Evolutionary conservation across 2,113 vertebrate genomes (phyloP), one percentile per base, ranked within the genome.

Genomic region (Pardalotus punctatus): DNA sequence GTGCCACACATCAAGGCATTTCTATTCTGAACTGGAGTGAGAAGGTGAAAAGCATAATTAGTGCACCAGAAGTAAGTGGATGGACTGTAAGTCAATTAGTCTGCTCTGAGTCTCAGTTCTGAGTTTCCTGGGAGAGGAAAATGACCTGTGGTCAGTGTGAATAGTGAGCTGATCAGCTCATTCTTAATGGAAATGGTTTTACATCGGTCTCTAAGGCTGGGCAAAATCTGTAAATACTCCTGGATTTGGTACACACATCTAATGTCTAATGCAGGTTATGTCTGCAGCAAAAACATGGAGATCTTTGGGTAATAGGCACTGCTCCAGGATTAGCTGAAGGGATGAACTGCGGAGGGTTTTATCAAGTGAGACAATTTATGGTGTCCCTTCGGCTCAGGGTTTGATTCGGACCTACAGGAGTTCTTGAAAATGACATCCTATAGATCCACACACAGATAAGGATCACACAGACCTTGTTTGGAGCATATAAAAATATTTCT

Each of bases 1-100:
- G 86, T 58, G 82, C 54, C 86, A 67, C 88, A 67, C 76, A 57
- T 93, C 86, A 95, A 96, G 90, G 78, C 9, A 6, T 65, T 93
- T 96, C 94, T 67, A 38, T 82, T 93, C 94, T 24, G 66, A 57
- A 47, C 66, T 17, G 81, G 95, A 82, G 94, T 13, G 72, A 94
- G 95, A 89, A 95, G 94, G 96, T 86, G 84, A 96, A 96, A 96
- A 90, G 71, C 81, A 27, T 88, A 96, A 98, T 95, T 90, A 95
- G 81, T 83, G 65, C 57, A 57, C 64, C 61, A 65, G 90, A 93
- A 95, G 92, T 94, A 89, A 82, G 71, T 90, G 90, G 91, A 54
- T 85, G 86, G 89, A 36, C 67, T 94, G 6, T 56, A 94, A 86
- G 89, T 94, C 94, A 97, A 71, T 96, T 91, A 94, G 80, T 45